Conservation (phyloP, 2,113 vertebrate genomes). For the Oreochromis spilurus region DNA sequence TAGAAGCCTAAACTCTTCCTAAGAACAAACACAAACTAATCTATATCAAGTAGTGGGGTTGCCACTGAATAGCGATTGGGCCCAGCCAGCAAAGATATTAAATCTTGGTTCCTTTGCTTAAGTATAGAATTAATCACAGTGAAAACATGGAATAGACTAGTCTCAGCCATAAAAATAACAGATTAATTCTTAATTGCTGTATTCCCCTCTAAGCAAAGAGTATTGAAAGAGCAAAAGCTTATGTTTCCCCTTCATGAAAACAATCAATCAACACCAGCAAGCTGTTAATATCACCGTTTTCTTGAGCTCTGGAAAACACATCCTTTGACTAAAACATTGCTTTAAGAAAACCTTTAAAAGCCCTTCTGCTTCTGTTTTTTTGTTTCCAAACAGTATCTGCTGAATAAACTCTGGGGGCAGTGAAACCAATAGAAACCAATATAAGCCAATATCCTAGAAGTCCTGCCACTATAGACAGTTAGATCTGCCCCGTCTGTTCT, state of each 20-base stretch:
- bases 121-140: not conserved
- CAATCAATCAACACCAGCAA: slow-evolving; percentile 22
- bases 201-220: slow-evolving; percentile 9
- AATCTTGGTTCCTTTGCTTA: not conserved
- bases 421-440: not conserved
- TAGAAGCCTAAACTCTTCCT: not conserved
- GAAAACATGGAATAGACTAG: not conserved
- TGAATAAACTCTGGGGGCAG: not conserved
- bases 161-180: not conserved
- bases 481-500: not conserved
- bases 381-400: not conserved
- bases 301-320: not conserved
- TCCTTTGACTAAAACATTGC: not conserved
- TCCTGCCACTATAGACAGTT: not conserved
- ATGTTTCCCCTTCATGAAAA: slow-evolving; percentile 1
- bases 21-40: not conserved
- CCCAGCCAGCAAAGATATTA: not conserved
- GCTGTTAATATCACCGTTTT: not conserved
- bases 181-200: slow-evolving; percentile 16
- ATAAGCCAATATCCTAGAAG: not conserved
- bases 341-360: not conserved
- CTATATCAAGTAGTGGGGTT: not conserved
- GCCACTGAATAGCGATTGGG: not conserved
- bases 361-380: not conserved
- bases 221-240: not conserved